phyloP scores from a whole-genome alignment of 1,140 invertebrate species.

The Elymnias hypermnestra region DNA sequence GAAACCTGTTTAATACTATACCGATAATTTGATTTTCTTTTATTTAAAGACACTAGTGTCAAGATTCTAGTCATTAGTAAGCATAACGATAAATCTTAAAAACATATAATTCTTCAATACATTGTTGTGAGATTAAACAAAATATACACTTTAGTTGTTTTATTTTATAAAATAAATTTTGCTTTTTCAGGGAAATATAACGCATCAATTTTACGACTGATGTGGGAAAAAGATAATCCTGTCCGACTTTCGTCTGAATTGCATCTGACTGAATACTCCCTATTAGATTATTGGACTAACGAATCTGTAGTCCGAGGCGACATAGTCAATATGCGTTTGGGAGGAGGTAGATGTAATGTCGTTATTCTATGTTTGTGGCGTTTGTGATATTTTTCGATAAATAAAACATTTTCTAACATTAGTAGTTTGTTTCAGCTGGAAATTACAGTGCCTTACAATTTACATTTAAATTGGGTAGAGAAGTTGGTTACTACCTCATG shows the following conservation, averaged over 20 bases:
- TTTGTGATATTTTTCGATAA: too few species aligned
- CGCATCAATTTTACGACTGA: conserved; percentile 82
- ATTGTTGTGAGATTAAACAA: too few species aligned
- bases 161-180: too few species aligned
- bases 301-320: conserved; percentile 81
- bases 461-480: conserved; percentile 85
- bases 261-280: conserved; percentile 88
- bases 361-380: conserved; percentile 30
- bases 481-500: conserved; percentile 92
- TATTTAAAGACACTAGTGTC: too few species aligned
- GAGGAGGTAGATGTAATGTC: conserved; percentile 78
- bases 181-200: conserved; percentile 84
- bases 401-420: too few species aligned
- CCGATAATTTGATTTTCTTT: too few species aligned
- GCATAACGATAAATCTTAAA: too few species aligned
- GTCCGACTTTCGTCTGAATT: conserved; percentile 85
- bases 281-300: conserved; percentile 84
- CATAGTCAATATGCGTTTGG: conserved; percentile 80
- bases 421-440: conserved; percentile 82
- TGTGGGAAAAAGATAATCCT: conserved; percentile 85
- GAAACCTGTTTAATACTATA: too few species aligned
- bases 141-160: too few species aligned
- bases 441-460: conserved; percentile 89
- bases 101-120: too few species aligned
- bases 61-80: too few species aligned